Conservation (phyloP, 2,113 vertebrate species). For the Ammodytes marinus region DNA sequence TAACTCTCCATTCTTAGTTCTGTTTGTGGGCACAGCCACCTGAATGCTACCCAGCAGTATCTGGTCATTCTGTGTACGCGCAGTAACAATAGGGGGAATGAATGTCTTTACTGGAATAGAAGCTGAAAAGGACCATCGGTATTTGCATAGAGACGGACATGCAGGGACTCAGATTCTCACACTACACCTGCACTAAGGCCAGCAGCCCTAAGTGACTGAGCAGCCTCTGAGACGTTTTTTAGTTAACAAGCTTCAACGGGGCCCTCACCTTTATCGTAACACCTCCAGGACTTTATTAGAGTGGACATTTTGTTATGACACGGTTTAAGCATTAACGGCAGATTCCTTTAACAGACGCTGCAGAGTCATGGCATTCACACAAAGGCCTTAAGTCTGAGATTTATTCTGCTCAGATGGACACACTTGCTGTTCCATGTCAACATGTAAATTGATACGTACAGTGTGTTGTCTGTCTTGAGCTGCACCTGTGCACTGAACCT, state of each 20-base stretch:
- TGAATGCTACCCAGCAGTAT: constrained; percentile 36
- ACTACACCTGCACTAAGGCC: constrained; percentile 59
- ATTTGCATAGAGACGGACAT: constrained; percentile 15
- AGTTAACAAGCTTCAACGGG: constrained; percentile 50
- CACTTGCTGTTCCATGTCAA: not conserved
- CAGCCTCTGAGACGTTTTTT: constrained; percentile 50
- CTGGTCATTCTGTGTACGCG: constrained; percentile 52
- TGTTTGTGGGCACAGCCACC: constrained; percentile 15
- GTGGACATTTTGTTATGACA: constrained; percentile 45
- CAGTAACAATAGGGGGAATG: constrained; percentile 53
- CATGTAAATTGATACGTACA: not conserved
- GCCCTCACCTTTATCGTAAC: constrained; percentile 52
- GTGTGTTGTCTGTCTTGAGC: not conserved
- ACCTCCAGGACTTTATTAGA: constrained; percentile 61
- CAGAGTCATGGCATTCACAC: constrained; percentile 4
- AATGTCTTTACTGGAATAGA: constrained; percentile 53
- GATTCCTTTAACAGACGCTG: constrained; percentile 56
- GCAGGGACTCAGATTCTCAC: not conserved
- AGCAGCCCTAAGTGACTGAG: constrained; percentile 56
- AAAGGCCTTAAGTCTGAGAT: not conserved
- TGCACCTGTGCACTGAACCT: not conserved
- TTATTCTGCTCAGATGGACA: not conserved
- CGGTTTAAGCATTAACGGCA: constrained; percentile 49
- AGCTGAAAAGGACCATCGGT: constrained; percentile 54
- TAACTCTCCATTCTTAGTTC: not conserved